A percentile compares a stretch with the other conserved stretches of the same genome.
Evolutionary conservation across 2,797 vertebrate genomes (phyloP).

Genomic region (Adelosebastes latens): DNA sequence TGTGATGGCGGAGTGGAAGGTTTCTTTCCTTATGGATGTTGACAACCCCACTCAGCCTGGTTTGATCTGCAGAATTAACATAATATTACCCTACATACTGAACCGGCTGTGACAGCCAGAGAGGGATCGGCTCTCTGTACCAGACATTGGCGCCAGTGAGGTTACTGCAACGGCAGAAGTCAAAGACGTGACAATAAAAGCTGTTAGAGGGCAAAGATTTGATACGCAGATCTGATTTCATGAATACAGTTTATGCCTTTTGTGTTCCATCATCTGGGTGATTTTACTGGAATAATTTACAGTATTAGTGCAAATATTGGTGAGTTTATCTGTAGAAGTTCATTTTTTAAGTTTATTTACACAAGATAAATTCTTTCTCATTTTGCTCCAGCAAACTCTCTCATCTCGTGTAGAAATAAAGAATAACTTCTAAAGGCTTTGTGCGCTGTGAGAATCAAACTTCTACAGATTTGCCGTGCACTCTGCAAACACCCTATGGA

Average conservation of each 20-base stretch:
- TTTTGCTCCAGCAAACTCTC: not conserved
- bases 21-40: constrained; percentile 73
- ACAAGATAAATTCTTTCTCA: not conserved
- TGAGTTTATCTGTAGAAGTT: not conserved
- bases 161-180: constrained; percentile 27
- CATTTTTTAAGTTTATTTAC: not conserved
- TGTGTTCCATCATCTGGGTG: not conserved
- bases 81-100: constrained; percentile 65
- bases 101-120: constrained; percentile 59
- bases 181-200: constrained; percentile 27
- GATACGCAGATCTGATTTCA: constrained; percentile 19
- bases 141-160: constrained; percentile 39
- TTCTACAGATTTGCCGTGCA: not conserved
- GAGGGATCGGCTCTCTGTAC: constrained; percentile 51
- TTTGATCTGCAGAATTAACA: constrained; percentile 80
- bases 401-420: not conserved
- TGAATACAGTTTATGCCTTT: not conserved
- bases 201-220: constrained; percentile 20
- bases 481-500: constrained; percentile 10
- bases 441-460: constrained; percentile 7
- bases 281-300: not conserved
- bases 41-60: constrained; percentile 72
- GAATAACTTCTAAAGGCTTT: constrained; percentile 12
- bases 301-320: not conserved
- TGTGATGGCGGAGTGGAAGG: constrained; percentile 63